Base-by-base conservation (phyloP, 2,797 vertebrate genomes). In the Triplophysa bombifrons region DNA sequence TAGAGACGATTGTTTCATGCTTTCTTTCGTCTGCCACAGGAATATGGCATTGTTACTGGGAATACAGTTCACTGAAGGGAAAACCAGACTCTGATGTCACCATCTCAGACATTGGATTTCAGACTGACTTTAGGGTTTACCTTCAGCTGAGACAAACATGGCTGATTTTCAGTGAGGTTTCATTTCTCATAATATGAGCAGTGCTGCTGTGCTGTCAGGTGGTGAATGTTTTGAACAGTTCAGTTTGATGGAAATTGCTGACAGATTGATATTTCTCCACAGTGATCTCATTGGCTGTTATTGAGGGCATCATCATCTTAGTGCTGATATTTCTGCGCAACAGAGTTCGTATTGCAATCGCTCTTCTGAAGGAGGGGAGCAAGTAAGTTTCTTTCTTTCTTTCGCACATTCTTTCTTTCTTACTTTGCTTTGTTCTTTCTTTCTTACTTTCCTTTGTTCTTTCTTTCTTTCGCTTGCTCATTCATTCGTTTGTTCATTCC, bases 321-420 rank as follows among this genome's bases (percentile, higher is more conserved):
- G 88, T 96, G 85, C 90, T 99, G 89, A 94, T 97, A 85, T 98
- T 96, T 92, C 91, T 99, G 85, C 94, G 97, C 87, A 92, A 90
- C 41, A 92, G 96, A 83, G 93, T 98, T 71, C 90, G 90, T 19
- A 92, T 98, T n/a, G 95, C 98, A 70, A 95, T 99, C 71, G 92
- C 94, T 14, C 90, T 99, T 75, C 86, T 99, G 80, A 94, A 98
- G 87, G 97, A 99, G 88, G 96, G 96, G 44, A 99, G 97, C 95
- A 96, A 91, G 98, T 98, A 88, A 2, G 50, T 14, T 13, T 48
- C 3, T 56, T 8, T 27, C 30, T 56, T 25, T 30, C 27, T 3
- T 3, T 50, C 22, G 0, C 60, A 41, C 46, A 58, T 17, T 51
- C 12, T 55, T 44, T 56, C 38, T 77, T 25, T 58, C 12, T 12